Evolutionary conservation across 2,797 vertebrate genomes (phyloP), one percentile per base, ranked within the genome.

Genomic region (Syngnathus rostellatus): DNA sequence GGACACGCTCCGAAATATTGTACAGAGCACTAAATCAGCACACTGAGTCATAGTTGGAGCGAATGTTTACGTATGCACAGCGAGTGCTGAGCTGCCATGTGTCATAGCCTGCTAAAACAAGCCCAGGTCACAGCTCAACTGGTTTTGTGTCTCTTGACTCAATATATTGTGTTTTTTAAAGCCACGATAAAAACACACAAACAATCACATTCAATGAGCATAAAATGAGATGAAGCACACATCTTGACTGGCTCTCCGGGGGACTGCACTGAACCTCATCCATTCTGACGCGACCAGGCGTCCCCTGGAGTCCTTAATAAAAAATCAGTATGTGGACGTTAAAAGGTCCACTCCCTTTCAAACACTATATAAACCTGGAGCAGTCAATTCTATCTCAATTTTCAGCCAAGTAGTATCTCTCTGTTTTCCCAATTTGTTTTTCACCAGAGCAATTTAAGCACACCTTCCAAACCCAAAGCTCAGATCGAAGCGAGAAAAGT

Each of bases 41-140:
- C 5, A 63, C 76, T 66, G 71, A 79, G 83, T 71, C 74, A 79
- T 78, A 11, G 68, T 73, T 76, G 72, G 76, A 79, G 75, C 72
- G 75, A 77, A 72, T 83, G 82, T 83, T 88, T 82, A 84, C 72
- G 76, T 82, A 85, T 81, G 79, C 77, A 76, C 80, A 68, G 79
- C 72, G 81, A 79, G 76, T 74, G 88, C 86, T 85, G 85, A 80
- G 84, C 71, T 8, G 17, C 70, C 4, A 66, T 53, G 73, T 19
- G 73, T 69, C 73, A 53, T 43, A 67, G 67, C 69, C 71, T 82
- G 86, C 83, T 84, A 83, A 76, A 66, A 73, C 73, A 77, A 81
- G 72, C 81, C 72, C 67, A 39, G 71, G 77, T 80, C 78, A 80
- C 68, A 68, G 81, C 73, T 86, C 85, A 83, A 82, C 76, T 50